These are phyloP conservation scores for Coregonus suidteri DNA, from an alignment of 2,797 vertebrate genomes.

Conservation along the genomic window DNA sequence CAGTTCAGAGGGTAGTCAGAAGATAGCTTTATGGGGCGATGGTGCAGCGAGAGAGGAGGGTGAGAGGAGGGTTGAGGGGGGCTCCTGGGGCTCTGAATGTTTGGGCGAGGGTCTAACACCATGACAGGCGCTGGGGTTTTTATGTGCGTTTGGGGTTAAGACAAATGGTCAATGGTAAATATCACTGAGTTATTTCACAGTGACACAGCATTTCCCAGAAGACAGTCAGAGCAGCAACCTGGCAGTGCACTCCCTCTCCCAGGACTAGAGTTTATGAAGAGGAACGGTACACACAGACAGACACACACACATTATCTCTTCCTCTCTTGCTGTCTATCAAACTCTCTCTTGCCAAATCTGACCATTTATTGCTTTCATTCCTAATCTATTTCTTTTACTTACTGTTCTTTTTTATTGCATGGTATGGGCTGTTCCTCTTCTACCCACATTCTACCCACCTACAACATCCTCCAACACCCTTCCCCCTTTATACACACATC, in stretches of 20 bases:
- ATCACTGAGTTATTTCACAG: slow-evolving; percentile 24
- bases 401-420: not conserved
- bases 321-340: not conserved
- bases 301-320: not conserved
- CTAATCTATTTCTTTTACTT: not conserved
- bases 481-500: slow-evolving; percentile 6
- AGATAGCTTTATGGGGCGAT: not conserved
- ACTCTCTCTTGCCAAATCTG: not conserved
- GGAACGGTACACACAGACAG: slow-evolving; percentile 9
- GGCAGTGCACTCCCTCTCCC: not conserved
- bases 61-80: slow-evolving; percentile 8
- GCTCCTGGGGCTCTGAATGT: slow-evolving; percentile 14
- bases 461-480: slow-evolving; percentile 11
- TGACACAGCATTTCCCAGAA: slow-evolving; percentile 22
- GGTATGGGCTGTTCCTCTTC: slow-evolving; percentile 8
- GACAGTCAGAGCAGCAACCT: not conserved
- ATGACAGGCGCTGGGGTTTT: slow-evolving; percentile 32
- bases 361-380: not conserved
- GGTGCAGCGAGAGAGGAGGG: not conserved
- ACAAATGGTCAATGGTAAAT: slow-evolving; percentile 18
- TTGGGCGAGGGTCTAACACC: slow-evolving; percentile 37
- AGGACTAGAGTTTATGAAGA: slow-evolving; percentile 2
- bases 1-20: slow-evolving; percentile 2
- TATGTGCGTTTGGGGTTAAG: slow-evolving; percentile 23
- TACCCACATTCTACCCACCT: slow-evolving; percentile 38